Conservation (phyloP, 2,113 vertebrate species). For the Uria aalge region DNA sequence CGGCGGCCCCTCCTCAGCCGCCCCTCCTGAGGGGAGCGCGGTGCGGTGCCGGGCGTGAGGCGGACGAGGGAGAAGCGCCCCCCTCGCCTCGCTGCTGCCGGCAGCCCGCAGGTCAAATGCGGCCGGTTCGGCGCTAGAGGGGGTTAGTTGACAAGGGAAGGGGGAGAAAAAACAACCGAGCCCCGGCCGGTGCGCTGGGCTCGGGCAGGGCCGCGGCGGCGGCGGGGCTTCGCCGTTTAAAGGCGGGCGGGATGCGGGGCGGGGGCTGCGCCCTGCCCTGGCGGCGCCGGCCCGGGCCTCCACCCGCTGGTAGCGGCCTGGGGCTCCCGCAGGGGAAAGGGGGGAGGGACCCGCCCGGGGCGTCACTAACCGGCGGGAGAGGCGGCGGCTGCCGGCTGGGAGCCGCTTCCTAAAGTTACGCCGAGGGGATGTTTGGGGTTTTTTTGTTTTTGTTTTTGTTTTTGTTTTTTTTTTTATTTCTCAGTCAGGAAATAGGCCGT, state of each 20-base stretch:
- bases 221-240: background rate
- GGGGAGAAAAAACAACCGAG: background rate
- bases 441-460: too few relatives aligned
- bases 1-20: background rate
- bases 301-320: background rate
- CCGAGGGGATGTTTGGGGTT: too few relatives aligned
- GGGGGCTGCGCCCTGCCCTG: background rate
- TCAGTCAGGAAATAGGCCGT: background rate
- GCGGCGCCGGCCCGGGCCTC: too few relatives aligned
- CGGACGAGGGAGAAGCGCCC: background rate
- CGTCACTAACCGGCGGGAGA: background rate
- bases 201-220: background rate
- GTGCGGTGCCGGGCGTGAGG: background rate
- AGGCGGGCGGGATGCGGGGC: background rate
- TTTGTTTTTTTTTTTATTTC: background rate
- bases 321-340: fast-evolving
- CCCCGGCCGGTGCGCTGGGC: background rate
- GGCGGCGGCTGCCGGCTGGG: background rate
- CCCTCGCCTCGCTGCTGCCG: background rate
- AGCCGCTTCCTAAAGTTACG: background rate
- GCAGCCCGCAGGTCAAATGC: conserved; percentile 40
- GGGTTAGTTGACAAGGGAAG: conserved; percentile 83
- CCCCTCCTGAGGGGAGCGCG: background rate
- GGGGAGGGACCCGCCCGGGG: too few relatives aligned
- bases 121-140: conserved; percentile 84